These are phyloP conservation scores for Cavia aperea DNA, from an alignment of 2,113 vertebrate species.

Conservation along the genomic window DNA sequence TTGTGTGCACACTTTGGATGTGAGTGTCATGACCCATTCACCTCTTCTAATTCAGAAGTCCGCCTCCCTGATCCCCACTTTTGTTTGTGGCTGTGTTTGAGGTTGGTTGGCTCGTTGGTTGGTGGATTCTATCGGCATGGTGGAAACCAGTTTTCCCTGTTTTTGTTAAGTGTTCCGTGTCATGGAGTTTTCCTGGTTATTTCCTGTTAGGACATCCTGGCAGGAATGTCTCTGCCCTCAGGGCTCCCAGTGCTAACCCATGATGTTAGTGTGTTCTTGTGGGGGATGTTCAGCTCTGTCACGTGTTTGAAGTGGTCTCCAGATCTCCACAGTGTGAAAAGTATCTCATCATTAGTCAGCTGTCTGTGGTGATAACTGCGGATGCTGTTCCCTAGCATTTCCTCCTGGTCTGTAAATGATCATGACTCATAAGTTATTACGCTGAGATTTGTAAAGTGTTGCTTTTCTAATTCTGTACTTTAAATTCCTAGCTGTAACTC, in stretches of 20 bases:
- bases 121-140: not conserved
- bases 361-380: not conserved
- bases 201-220: not conserved
- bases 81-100: not conserved
- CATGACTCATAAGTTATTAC: not conserved
- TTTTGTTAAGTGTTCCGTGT: not conserved
- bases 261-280: rapidly evolving
- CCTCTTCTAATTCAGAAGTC: not conserved
- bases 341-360: not conserved
- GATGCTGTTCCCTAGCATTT: not conserved
- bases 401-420: not conserved
- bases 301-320: rapidly evolving
- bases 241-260: rapidly evolving
- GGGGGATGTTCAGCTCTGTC: no score
- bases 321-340: not conserved
- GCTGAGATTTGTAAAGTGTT: not conserved
- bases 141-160: not conserved
- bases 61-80: rapidly evolving
- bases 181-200: not conserved
- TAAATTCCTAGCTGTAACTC: not conserved
- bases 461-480: not conserved
- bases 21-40: not conserved
- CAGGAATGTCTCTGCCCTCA: not conserved
- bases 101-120: not conserved
- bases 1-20: not conserved